Conservation (phyloP, 2,797 vertebrate genomes). For the Muscicapa comitata region DNA sequence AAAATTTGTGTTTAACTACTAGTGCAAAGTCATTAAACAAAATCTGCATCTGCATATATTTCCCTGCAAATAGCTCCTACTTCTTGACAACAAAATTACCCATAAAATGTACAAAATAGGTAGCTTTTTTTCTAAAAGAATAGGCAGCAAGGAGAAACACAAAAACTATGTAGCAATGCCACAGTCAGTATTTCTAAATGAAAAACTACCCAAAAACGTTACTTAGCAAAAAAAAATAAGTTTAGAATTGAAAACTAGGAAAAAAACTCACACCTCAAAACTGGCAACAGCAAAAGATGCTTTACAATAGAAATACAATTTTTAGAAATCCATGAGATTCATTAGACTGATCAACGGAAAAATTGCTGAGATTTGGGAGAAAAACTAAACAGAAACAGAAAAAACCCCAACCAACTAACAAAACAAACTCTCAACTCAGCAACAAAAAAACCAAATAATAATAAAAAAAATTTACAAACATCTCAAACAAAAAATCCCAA, state of each 20-base stretch:
- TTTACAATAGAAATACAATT: not conserved
- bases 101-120: not conserved
- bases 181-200: not conserved
- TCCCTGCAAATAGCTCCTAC: not conserved
- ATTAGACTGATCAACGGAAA: not conserved
- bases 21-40: not conserved
- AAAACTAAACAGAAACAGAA: not conserved
- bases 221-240: not conserved
- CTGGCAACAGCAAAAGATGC: rapidly evolving
- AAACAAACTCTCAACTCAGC: too few relatives aligned
- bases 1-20: not conserved
- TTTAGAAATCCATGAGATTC: not conserved
- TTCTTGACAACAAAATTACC: not conserved
- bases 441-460: not conserved
- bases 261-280: not conserved
- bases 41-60: not conserved
- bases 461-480: not conserved
- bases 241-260: not conserved
- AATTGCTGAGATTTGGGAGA: not conserved
- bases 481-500: not conserved
- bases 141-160: not conserved
- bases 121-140: not conserved
- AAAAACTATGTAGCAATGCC: not conserved
- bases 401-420: rapidly evolving
- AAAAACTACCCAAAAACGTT: not conserved